Base-by-base conservation (phyloP, 2,888 invertebrate species). In the Parelbella ahira region DNA sequence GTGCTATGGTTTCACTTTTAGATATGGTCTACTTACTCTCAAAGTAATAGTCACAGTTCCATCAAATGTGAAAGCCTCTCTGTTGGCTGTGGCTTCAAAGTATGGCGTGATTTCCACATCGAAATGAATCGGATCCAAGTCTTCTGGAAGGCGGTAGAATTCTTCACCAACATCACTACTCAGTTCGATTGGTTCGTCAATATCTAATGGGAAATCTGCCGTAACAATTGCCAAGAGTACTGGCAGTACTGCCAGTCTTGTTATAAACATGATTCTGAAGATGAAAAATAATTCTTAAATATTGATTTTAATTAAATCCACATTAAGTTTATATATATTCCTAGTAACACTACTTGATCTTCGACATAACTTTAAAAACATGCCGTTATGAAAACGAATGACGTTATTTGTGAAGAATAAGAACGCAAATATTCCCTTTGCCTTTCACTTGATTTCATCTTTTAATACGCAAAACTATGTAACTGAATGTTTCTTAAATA, bases 101-200 rank as follows among this genome's bases (percentile, higher is more conserved):
- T 89, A 84, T 0, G 91, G 91, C 0, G 73, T 80, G 7, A 93
- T 63, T 45, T 83, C 76, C 0, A 92, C 66, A 3, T 86, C 73
- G 51, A 89, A 92, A 20, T 74, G 72, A 1, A 63, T 63, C 0
- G 92, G 92, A 9, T 71, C 64, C 1, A 92, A 61, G 9, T 73
- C 73, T 61, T 82, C 81, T 1, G 83, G 80, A 0, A 86, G 34
- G 4, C 87, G 73, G 49, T 75, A 83, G 2, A 51, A 46, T 19
- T 53, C 50, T 8, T 56, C 54, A 0, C 58, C 54, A 2, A 50
- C 48, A 15, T 56, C 60, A 5, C 44, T 58, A 19, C 59, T 60
- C 4, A 56, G 48, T 6, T 37, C 15, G 0, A 51, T 34, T 4
- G 36, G 20, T 18, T 63, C 67, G 13, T 67, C 60, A 4, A 60